Evolutionary conservation across 23 tunicate species (phyloP).

Genomic region (Pegea sp.): DNA sequence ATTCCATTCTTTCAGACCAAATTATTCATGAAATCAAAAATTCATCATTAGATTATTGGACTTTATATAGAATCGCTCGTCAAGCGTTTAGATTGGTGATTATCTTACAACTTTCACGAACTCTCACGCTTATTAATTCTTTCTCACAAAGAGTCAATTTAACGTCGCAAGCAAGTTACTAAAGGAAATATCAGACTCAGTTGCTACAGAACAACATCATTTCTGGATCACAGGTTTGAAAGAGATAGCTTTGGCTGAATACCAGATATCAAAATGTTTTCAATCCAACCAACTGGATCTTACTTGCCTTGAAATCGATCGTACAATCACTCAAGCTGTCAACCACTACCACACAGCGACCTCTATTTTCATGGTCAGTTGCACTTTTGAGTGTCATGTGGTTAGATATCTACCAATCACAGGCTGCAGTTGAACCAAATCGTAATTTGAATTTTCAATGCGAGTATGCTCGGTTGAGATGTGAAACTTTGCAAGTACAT

Average conservation of each 20-base stretch:
- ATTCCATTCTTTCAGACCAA: not conserved
- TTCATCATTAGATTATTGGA: constrained; percentile 45
- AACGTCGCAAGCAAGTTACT: constrained; percentile 26
- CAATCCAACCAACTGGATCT: not conserved
- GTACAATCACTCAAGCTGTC: constrained; percentile 10
- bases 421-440: constrained; percentile 86
- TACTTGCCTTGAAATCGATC: not conserved
- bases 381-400: too few species aligned
- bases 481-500: constrained; percentile 42
- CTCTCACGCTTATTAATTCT: not conserved
- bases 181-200: constrained; percentile 11
- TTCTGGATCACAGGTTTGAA: constrained; percentile 59
- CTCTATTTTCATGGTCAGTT: constrained; percentile 23
- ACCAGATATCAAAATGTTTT: not conserved
- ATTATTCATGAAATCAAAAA: constrained; percentile 4
- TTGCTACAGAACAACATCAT: constrained; percentile 62
- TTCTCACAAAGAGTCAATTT: constrained; percentile 41
- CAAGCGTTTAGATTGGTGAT: constrained; percentile 82
- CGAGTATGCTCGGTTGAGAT: constrained; percentile 30
- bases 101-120: too few species aligned
- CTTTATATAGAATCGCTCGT: constrained; percentile 70
- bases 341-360: constrained; percentile 49
- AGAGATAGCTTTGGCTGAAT: constrained; percentile 42
- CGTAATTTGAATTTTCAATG: constrained; percentile 51
- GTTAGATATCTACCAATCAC: too few species aligned